Conservation (phyloP, 2,113 vertebrate genomes). For the human region DNA sequence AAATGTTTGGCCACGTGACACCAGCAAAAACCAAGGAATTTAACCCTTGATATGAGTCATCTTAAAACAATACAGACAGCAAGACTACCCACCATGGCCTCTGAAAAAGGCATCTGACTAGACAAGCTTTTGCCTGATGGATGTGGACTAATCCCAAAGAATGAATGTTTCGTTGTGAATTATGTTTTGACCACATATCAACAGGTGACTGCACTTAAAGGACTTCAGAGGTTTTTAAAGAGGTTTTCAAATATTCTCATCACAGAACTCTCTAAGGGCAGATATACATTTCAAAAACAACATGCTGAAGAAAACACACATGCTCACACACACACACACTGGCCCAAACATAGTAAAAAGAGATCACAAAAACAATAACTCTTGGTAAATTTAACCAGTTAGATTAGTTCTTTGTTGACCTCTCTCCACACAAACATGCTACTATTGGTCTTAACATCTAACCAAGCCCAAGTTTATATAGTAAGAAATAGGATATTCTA, state of each 20-base stretch:
- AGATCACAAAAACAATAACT: slow-evolving; percentile 41
- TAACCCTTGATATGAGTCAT: slow-evolving; percentile 42
- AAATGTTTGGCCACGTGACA: neutral
- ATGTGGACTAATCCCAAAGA: slow-evolving; percentile 15
- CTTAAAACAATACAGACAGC: slow-evolving; percentile 9
- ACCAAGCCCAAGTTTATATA: neutral
- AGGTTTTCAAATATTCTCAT: slow-evolving; percentile 58
- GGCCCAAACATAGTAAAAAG: slow-evolving; percentile 30
- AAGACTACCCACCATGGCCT: neutral
- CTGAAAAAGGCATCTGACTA: neutral
- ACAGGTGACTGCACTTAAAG: slow-evolving; percentile 65
- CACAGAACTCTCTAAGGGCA: slow-evolving; percentile 51
- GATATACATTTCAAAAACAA: slow-evolving; percentile 60
- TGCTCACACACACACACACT: neutral
- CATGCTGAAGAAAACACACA: neutral
- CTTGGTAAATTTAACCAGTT: slow-evolving; percentile 26
- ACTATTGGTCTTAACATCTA: neutral
- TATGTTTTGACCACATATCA: slow-evolving; percentile 50
- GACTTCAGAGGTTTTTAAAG: neutral
- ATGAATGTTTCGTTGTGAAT: slow-evolving; percentile 50
- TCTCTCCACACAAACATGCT: neutral
- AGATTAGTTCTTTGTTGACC: neutral
- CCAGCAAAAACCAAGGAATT: slow-evolving; percentile 10
- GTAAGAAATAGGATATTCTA: slow-evolving; percentile 3
- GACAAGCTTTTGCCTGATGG: slow-evolving; percentile 28